Evolutionary conservation across 2,888 invertebrate species (phyloP).

Genomic region (Chironomus riparius): DNA sequence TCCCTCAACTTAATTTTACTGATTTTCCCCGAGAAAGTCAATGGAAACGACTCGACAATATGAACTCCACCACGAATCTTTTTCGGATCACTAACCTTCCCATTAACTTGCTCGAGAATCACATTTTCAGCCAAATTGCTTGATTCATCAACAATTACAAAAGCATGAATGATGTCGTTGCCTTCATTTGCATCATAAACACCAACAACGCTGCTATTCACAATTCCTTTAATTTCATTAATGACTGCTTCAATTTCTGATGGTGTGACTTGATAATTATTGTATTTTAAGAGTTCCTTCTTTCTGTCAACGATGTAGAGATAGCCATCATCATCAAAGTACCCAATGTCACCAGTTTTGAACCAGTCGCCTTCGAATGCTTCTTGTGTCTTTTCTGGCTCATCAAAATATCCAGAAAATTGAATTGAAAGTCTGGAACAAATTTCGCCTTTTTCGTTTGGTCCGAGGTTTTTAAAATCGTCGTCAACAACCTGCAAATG

Average conservation of each 20-base stretch:
- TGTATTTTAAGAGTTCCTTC: constrained; percentile 27
- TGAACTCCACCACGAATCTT: constrained; percentile 37
- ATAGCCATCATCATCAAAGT: constrained; percentile 28
- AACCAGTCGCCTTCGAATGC: constrained; percentile 26
- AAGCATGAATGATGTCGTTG: constrained; percentile 11
- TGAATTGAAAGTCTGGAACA: background rate
- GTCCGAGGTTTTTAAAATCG: background rate
- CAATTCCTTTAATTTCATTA: background rate
- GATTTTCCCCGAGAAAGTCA: constrained; percentile 37
- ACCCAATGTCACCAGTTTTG: constrained; percentile 27
- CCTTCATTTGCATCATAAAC: background rate
- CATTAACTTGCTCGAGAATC: background rate
- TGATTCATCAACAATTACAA: background rate
- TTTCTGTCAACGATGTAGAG: constrained; percentile 26
- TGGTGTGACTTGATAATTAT: background rate
- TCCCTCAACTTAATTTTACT: constrained; percentile 32
- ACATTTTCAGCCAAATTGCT: background rate
- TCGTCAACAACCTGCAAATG: constrained; percentile 2
- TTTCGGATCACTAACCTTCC: constrained; percentile 33
- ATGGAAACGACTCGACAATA: constrained; percentile 35
- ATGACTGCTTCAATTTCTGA: constrained; percentile 12
- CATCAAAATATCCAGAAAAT: constrained; percentile 4
- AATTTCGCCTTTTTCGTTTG: background rate
- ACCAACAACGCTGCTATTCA: background rate
- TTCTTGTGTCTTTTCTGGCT: constrained; percentile 7